A percentile compares a stretch with the other conserved stretches of the same genome.
These are phyloP conservation scores for Bufotes viridis DNA, from an alignment of 2,797 vertebrate genomes.

Conservation along the genomic window DNA sequence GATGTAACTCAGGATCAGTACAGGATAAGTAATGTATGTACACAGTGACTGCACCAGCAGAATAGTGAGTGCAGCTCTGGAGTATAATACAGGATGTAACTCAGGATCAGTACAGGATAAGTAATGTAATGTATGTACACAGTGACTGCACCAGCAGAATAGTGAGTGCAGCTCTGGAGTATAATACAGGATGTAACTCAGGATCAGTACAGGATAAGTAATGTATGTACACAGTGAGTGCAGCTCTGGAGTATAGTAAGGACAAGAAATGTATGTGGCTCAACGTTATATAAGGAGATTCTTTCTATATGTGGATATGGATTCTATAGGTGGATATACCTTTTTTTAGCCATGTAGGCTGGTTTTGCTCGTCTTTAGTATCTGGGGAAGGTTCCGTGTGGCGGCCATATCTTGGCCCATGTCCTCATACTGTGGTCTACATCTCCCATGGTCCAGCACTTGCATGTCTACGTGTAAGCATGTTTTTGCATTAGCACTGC, in stretches of 20 bases:
- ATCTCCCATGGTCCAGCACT: slow-evolving; percentile 17
- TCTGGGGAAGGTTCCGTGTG: neutral
- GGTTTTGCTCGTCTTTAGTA: neutral
- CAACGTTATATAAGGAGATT: neutral
- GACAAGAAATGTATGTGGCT: neutral
- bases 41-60: neutral
- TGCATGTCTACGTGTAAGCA: slow-evolving; percentile 38
- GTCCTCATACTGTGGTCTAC: neutral
- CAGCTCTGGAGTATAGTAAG: neutral
- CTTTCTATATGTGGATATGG: neutral
- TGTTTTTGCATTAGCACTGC: slow-evolving; percentile 61
- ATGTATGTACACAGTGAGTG: too few relatives aligned
- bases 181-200: too few relatives aligned
- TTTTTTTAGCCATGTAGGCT: neutral
- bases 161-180: too few relatives aligned
- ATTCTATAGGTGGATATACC: neutral
- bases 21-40: neutral
- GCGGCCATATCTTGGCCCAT: neutral
- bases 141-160: too few relatives aligned
- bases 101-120: too few relatives aligned
- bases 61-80: neutral
- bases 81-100: too few relatives aligned
- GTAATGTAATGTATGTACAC: too few relatives aligned
- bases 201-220: too few relatives aligned
- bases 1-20: too few relatives aligned